These are phyloP conservation scores for Dinocampus coccinellae DNA, from an alignment of 2,888 invertebrate genomes.

Conservation along the genomic window DNA sequence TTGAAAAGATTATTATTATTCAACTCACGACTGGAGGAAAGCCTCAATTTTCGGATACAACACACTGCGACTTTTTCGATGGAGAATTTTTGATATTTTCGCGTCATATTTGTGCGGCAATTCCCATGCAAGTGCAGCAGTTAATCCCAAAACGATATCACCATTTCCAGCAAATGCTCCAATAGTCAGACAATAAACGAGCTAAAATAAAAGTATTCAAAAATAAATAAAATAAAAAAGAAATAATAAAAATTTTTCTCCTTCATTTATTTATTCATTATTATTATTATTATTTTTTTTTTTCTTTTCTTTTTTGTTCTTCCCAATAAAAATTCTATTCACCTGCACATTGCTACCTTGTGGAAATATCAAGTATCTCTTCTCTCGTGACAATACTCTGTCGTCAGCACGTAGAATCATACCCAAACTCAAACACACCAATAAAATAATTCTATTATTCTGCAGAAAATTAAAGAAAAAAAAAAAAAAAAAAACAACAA, in stretches of 20 bases:
- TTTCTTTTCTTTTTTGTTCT: no score
- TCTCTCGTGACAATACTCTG: constrained; percentile 70
- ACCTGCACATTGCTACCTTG: constrained; percentile 77
- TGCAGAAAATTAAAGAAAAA: not conserved
- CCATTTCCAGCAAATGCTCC: constrained; percentile 72
- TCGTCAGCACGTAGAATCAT: constrained; percentile 19
- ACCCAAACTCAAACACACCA: constrained; percentile 14
- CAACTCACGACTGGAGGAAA: constrained; percentile 76
- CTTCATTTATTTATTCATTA: not conserved
- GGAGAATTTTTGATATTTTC: constrained; percentile 67
- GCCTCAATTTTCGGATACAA: constrained; percentile 76
- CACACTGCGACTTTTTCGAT: constrained; percentile 74
- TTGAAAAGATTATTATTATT: constrained; percentile 22
- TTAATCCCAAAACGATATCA: constrained; percentile 78
- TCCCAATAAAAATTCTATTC: constrained; percentile 62
- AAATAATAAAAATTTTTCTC: not conserved
- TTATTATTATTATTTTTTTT: not conserved
- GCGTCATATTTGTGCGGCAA: constrained; percentile 71
- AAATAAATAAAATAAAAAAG: not conserved
- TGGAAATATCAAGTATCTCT: constrained; percentile 74
- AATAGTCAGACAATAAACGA: constrained; percentile 75
- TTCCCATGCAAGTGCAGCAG: constrained; percentile 84
- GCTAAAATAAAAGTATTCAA: constrained; percentile 47
- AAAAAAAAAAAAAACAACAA: not conserved
- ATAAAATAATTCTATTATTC: constrained; percentile 14